These are phyloP conservation scores for Gonatopus flavifemur DNA, from an alignment of 1,140 invertebrate genomes.

Conservation along the genomic window DNA sequence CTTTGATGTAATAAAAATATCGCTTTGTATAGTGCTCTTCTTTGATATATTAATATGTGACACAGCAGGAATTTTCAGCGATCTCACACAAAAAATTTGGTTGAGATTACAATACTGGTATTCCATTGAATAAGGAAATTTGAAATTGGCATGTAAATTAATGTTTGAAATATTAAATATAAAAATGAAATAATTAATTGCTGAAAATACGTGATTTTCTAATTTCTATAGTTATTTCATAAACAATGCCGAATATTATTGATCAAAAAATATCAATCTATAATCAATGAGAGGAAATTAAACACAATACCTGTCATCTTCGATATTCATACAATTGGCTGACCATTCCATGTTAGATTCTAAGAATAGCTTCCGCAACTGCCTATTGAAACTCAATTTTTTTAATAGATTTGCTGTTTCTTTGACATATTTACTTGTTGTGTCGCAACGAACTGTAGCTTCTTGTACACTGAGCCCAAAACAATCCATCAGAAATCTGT, in stretches of 20 bases:
- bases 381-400: conserved; percentile 45
- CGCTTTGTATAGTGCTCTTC: too few species aligned
- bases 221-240: too few species aligned
- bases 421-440: conserved; percentile 23
- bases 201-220: too few species aligned
- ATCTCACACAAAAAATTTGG: too few species aligned
- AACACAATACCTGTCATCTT: conserved; percentile 30
- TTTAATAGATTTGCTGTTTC: conserved; percentile 43
- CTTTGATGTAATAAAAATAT: too few species aligned
- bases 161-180: too few species aligned
- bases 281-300: neutral
- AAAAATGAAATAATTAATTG: too few species aligned
- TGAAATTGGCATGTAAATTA: too few species aligned
- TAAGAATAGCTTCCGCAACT: conserved; percentile 48
- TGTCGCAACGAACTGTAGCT: conserved; percentile 48
- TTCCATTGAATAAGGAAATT: too few species aligned
- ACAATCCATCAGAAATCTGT: conserved; percentile 42
- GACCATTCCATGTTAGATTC: conserved; percentile 44
- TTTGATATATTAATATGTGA: too few species aligned
- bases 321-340: conserved; percentile 21
- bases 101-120: too few species aligned
- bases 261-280: neutral
- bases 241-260: conserved; percentile 4
- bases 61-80: too few species aligned
- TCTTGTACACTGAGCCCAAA: conserved; percentile 51